A percentile compares a stretch with the other conserved stretches of the same genome.
Evolutionary conservation across 2,888 invertebrate genomes (phyloP).

Genomic region (Cantharis flavilabris): DNA sequence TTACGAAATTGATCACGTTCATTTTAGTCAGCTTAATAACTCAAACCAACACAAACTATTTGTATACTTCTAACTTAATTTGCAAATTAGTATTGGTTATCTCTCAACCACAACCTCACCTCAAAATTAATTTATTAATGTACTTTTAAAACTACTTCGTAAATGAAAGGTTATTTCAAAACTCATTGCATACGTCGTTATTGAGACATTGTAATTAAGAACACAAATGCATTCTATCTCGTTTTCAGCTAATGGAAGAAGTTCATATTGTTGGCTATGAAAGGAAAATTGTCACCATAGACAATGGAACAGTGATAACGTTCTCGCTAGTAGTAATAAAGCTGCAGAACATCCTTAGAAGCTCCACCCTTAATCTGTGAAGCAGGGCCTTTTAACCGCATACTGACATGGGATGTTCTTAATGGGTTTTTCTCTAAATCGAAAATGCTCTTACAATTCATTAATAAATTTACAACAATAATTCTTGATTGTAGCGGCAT

Average conservation of each 20-base stretch:
- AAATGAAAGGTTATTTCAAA: not conserved
- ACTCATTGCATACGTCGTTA: not conserved
- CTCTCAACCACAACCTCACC: not conserved
- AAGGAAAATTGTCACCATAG: constrained; percentile 24
- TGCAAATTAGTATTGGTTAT: not conserved
- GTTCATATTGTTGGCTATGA: constrained; percentile 17
- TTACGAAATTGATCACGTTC: constrained; percentile 45
- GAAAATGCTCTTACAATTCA: constrained; percentile 30
- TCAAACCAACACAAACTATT: constrained; percentile 38
- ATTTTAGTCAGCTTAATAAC: constrained; percentile 48
- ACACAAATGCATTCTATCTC: constrained; percentile 15
- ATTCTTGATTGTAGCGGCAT: not conserved
- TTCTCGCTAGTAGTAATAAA: constrained; percentile 35
- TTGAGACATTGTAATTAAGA: constrained; percentile 2
- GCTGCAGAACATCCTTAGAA: constrained; percentile 36
- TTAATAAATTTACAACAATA: constrained; percentile 18
- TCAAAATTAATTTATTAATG: not conserved
- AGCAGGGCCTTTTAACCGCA: constrained; percentile 36
- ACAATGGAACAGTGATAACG: constrained; percentile 28
- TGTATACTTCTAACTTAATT: constrained; percentile 33
- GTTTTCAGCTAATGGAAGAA: constrained; percentile 15
- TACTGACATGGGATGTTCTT: constrained; percentile 36
- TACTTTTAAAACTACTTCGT: not conserved
- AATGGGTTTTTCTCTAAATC: constrained; percentile 37
- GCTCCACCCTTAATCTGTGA: constrained; percentile 38